Evolutionary conservation across 2,797 vertebrate genomes (phyloP), one percentile per base, ranked within the genome.

Genomic region (Brachymystax lenok): DNA sequence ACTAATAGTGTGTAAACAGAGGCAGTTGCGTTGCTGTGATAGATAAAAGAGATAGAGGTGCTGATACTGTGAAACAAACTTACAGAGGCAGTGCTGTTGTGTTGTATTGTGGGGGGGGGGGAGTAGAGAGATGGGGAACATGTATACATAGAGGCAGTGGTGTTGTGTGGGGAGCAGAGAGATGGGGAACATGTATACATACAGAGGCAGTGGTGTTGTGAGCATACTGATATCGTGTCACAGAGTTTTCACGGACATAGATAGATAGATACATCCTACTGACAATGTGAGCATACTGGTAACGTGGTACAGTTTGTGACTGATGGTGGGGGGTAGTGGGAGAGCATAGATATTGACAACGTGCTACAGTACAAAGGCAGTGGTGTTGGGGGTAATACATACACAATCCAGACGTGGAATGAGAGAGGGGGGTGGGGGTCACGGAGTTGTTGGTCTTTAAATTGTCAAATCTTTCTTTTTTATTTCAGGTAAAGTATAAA

Each of bases 331-430:
- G 40, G 40, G 40, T 46, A n/a, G 2, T 7, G 56, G 40, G 56
- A 8, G 56, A 1, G 10, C 40, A 46, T 46, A 46, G 40, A 46
- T 59, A 56, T 17, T 56, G 54, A 56, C 52, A 59, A 21, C 21
- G 56, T 28, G 63, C 63, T 66, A 10, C 59, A 63, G 21, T n/a
- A 56, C 52, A 21, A 82, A 87, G 86, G 86, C 77, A 75, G 71
- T 80, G 80, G 71, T 82, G 81, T 69, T n/a, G 2, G 54, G 71
- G 75, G 24, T n/a, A 74, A 56, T 56, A 74, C 76, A 71, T 74
- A 28, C 66, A 30, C 35, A 21, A n/a, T 46, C 35, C 68, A 40
- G 68, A 4, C 2, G 21, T 17, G 54, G 66, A 40, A 5, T 46
- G 46, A 30, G 19, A 28, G 52, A 7, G 0, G 14, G 14, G 13